Base-by-base conservation (phyloP, 2,113 vertebrate genomes). In the Isurus oxyrinchus region DNA sequence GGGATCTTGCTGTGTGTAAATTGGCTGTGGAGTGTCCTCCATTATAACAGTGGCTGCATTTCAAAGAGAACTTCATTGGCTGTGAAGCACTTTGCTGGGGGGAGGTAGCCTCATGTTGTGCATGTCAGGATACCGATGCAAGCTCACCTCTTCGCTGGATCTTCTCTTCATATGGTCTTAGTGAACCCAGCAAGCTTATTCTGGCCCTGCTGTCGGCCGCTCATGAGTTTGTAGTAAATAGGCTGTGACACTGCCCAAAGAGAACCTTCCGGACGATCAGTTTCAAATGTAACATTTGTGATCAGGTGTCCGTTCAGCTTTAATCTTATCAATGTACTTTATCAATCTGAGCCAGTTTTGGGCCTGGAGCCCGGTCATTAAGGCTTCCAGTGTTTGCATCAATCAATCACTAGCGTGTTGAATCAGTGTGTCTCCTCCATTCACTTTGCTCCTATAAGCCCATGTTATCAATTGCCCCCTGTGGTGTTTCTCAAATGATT, bases 381-480 rank as follows among this genome's bases (percentile, higher is more conserved):
- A 44, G 44, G 25, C 44, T 55, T 66, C 13, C 49, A 76, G 63
- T 53, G 53, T 59, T 59, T 59, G 19, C 40, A 31, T 95, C 44
- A 72, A 69, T 95, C 66, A 95, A 69, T 67, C 93, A 25, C 44
- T 61, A n/a, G 11, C 3, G 23, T 95, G 25, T 25, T 35, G n/a
- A 95, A 76, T 95, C 44, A 72, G 44, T 55, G 44, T 76, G 66
- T 95, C 49, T 72, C 44, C 31, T 55, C 25, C 67, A 72, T 72
- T 55, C 49, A 76, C 44, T 95, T 69, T 76, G 94, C 49, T 53
- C 44, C 23, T 69, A 53, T 53, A 72, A 23, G 25, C 66, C 44
- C 40, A 19, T 72, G 94, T 95, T 95, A 95, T 95, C 94, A 72
- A n/a, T 95, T 95, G 94, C 69, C 94, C 35, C 27, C 49, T 95